Base-by-base conservation (phyloP, 2,888 invertebrate species). In the Aporophyla nigra region DNA sequence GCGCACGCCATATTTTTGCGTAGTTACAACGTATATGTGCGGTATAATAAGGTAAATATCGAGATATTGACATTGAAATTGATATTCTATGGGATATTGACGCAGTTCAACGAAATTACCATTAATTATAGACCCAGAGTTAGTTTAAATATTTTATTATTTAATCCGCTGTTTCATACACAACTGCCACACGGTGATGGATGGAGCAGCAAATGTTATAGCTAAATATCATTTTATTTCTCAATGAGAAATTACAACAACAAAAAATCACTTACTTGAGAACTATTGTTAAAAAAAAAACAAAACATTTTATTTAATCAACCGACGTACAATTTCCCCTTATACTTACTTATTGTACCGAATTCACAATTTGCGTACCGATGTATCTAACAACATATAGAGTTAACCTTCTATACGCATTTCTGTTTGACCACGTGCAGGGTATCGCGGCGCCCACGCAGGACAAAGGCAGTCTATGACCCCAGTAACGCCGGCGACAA, bases 371-470 rank as follows among this genome's bases (percentile, higher is more conserved):
- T 59, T 33, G 33, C 27, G 1, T 19, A 33, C 19, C 9, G 9
- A 1, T 27, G 27, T 27, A 27, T 7, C 19, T 58, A 19, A 58
- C 14, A 27, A 16, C 9, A 0, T 27, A 19, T 33, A 49, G 3
- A 54, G 49, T 82, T 61, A 19, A 16, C 58, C 86, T 82, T 85
- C 51, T 71, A 9, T 40, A 19, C 5, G 54, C 21, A 5, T 74
- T 49, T 62, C 58, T 77, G 51, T 69, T n/a, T n/a, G 46, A 56
- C 51, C 3, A 12, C 4, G 40, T 56, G 56, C 16, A 33, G 51
- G 56, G 7, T 56, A 58, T 33, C 43, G 7, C 76, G 84, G 88
- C 89, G 90, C 88, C 90, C 89, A 88, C 87, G 88, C 89, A 87
- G 83, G 71, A 40, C 85, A 78, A 49, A 69, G 51, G 10, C 62